phyloP scores from a whole-genome alignment of 1,140 invertebrate species.

The Pseudachorutes palmiensis region DNA sequence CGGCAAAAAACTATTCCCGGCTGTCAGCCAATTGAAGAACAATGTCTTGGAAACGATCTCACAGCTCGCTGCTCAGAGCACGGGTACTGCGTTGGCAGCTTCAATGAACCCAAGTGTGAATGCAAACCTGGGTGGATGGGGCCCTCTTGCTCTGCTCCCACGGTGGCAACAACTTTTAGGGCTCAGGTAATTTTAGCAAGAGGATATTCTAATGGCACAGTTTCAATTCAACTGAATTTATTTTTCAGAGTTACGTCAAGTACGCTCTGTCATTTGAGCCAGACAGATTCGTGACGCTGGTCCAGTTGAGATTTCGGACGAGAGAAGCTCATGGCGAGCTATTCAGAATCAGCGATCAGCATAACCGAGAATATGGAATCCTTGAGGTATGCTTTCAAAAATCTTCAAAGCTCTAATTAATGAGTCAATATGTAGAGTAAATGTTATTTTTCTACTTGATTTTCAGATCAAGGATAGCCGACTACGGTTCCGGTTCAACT shows the following conservation, averaged over 20 bases:
- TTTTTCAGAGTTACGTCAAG: slow-evolving; percentile 88
- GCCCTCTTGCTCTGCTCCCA: slow-evolving; percentile 70
- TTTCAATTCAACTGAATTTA: too few species aligned
- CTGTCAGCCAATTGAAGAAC: slow-evolving; percentile 81
- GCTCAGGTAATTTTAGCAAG: too few species aligned
- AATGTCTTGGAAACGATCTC: slow-evolving; percentile 64
- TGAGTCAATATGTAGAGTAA: too few species aligned
- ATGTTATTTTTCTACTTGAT: too few species aligned
- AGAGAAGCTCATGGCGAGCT: slow-evolving; percentile 84
- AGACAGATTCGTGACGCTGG: slow-evolving; percentile 71
- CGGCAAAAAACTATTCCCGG: slow-evolving; percentile 66
- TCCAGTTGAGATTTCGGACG: slow-evolving; percentile 86
- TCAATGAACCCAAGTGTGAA: slow-evolving; percentile 71
- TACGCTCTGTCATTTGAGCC: slow-evolving; percentile 91
- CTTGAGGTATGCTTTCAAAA: slow-evolving; percentile 61
- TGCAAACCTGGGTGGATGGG: slow-evolving; percentile 37
- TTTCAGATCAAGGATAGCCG: slow-evolving; percentile 74
- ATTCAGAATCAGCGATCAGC: slow-evolving; percentile 85
- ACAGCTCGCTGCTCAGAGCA: slow-evolving; percentile 80
- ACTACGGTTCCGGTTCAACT: slow-evolving; percentile 82
- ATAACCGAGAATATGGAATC: slow-evolving; percentile 89
- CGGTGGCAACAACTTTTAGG: slow-evolving; percentile 79
- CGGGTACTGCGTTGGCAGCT: slow-evolving; percentile 84
- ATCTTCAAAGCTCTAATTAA: neutral
- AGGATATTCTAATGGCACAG: too few species aligned